phyloP scores from a whole-genome alignment of 1,140 invertebrate species.

The Drosophila persimilis region DNA sequence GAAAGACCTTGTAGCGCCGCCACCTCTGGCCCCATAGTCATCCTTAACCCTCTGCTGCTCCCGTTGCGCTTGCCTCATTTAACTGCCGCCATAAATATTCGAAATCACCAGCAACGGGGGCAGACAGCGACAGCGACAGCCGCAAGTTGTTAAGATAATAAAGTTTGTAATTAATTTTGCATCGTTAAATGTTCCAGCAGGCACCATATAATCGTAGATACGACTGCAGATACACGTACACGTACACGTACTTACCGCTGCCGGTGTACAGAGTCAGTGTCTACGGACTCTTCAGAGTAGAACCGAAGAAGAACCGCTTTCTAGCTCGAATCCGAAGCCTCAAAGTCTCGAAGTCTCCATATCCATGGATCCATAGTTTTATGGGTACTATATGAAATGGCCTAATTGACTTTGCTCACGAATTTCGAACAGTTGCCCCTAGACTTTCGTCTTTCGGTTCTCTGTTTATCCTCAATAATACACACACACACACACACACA shows the following conservation, averaged over 20 bases:
- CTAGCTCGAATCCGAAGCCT: slow-evolving; percentile 39
- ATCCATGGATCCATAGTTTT: slow-evolving; percentile 35
- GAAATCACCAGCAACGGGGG: slow-evolving; percentile 66
- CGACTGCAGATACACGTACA: too few relatives aligned
- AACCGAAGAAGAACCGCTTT: slow-evolving; percentile 10
- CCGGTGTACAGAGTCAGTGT: slow-evolving; percentile 14
- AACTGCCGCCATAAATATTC: slow-evolving; percentile 76
- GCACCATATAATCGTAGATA: too few relatives aligned
- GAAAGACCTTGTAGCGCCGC: background rate
- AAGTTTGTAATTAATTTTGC: slow-evolving; percentile 81
- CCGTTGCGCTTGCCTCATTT: slow-evolving; percentile 68
- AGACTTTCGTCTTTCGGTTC: too few relatives aligned
- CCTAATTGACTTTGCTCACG: slow-evolving; percentile 71
- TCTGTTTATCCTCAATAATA: slow-evolving; percentile 22
- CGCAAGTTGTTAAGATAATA: slow-evolving; percentile 77
- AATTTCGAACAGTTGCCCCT: slow-evolving; percentile 28
- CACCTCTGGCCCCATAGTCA: background rate
- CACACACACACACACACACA: slow-evolving; percentile 3
- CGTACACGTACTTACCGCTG: too few relatives aligned
- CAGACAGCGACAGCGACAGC: slow-evolving; percentile 9
- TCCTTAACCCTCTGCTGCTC: background rate
- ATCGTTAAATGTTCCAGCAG: slow-evolving; percentile 63
- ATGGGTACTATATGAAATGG: background rate
- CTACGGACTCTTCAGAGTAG: slow-evolving; percentile 2
- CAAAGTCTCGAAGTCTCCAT: background rate